Base-by-base conservation (phyloP, 2,797 vertebrate genomes). In the Sitta carolinensis region DNA sequence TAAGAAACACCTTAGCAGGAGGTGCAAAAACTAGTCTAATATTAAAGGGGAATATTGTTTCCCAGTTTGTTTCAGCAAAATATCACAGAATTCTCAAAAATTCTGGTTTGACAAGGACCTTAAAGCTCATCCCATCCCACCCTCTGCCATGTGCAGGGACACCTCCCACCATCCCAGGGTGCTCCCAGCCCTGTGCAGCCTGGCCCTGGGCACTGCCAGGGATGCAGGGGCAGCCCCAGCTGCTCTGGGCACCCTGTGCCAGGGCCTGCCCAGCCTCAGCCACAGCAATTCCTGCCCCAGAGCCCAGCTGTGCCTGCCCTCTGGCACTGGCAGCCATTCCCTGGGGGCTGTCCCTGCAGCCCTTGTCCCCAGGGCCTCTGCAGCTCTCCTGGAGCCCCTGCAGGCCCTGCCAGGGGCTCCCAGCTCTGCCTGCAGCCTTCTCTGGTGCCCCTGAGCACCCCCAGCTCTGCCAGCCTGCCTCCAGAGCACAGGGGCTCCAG, bases 111-210 rank as follows among this genome's bases (percentile, higher is more conserved):
- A n/a, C 8, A 38, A 23, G 7, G 16, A 34, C 32, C 6, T 29
- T 40, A 40, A 51, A 73, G 14, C 10, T n/a, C n/a, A n/a, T n/a
- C 7, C 29, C 10, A 29, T 50, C 1, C 8, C 36, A 43, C 0
- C 0, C 6, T 34, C 6, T 66, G 16, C 15, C 13, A 14, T 13
- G 15, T 7, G 16, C 75, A 72, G 32, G 11, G n/a, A 50, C 15
- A 40, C 1, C 3, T 87, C 2, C 63, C 13, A 7, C 34, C 8
- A 0, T 7, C 14, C 15, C 62, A 74, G 16, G 2, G 0, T 22
- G 12, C 10, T 54, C 26, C 47, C 9, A 40, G 8, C 16, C 25
- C 2, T 0, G 0, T 57, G 20, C 68, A 80, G 0, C 21, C 50
- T 55, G 34, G 25, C 17, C 42, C 26, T 10, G 20, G 0, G 1